phyloP scores from a whole-genome alignment of 2,113 vertebrate genomes.

The Heptranchias perlo region DNA sequence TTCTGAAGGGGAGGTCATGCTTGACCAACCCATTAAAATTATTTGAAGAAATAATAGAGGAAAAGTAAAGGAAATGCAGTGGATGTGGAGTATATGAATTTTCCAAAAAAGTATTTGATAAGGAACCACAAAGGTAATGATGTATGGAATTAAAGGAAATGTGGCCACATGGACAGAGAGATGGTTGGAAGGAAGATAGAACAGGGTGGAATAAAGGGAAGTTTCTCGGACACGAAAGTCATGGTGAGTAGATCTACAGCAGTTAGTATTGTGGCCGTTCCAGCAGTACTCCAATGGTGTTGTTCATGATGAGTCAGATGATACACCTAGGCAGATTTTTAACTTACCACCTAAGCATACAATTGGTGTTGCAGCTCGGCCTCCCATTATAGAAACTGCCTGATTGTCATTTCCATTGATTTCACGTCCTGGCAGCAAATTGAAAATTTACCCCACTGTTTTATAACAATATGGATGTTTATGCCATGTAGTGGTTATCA shows the following conservation, averaged over 20 bases:
- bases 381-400: background rate
- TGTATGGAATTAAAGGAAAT: background rate
- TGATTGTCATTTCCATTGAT: background rate
- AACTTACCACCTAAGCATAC: background rate
- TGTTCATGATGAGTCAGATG: background rate
- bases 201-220: background rate
- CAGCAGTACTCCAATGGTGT: background rate
- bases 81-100: background rate
- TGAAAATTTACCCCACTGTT: background rate
- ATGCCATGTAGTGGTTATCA: background rate
- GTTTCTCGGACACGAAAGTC: background rate
- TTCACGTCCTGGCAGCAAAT: background rate
- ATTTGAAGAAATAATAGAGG: background rate
- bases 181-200: background rate
- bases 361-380: background rate
- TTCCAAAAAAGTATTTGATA: background rate
- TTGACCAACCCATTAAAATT: background rate
- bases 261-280: background rate
- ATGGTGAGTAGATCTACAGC: background rate
- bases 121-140: background rate
- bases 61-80: background rate
- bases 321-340: background rate
- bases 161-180: background rate
- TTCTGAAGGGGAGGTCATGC: background rate
- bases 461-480: background rate